phyloP scores from a whole-genome alignment of 2,888 invertebrate species.

The Leptothorax acervorum region DNA sequence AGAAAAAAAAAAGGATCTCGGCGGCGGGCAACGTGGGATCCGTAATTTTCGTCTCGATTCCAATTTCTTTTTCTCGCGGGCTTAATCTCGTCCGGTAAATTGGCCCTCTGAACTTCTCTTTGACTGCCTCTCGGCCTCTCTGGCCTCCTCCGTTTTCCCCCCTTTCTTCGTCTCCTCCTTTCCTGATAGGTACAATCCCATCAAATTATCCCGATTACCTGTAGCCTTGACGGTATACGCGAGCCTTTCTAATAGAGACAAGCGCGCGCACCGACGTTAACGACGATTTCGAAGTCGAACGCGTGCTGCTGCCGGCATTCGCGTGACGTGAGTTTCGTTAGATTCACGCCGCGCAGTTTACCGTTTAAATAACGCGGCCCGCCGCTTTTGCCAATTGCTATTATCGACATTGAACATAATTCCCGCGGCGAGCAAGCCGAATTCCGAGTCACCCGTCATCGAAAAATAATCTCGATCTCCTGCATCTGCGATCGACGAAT shows the following conservation, averaged over 20 bases:
- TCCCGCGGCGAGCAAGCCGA: not conserved
- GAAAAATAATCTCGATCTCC: not conserved
- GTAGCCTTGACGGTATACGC: constrained; percentile 76
- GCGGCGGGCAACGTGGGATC: constrained; percentile 67
- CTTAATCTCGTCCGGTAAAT: constrained; percentile 78
- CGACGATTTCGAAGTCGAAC: constrained; percentile 62
- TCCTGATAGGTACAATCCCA: constrained; percentile 77
- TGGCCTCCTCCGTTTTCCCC: constrained; percentile 50
- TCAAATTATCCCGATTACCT: constrained; percentile 80
- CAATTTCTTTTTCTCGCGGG: constrained; percentile 80
- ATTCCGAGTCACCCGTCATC: not conserved
- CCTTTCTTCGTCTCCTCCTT: constrained; percentile 37
- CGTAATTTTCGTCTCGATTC: constrained; percentile 80
- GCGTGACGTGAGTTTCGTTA: constrained; percentile 21
- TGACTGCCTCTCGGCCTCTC: constrained; percentile 49
- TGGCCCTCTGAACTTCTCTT: constrained; percentile 63
- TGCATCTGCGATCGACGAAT: not conserved
- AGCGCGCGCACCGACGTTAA: constrained; percentile 66
- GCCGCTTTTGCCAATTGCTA: not conserved
- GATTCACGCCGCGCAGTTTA: constrained; percentile 21
- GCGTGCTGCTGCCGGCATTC: constrained; percentile 55
- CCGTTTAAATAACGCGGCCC: constrained; percentile 14
- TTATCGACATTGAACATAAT: not conserved
- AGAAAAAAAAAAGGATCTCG: constrained; percentile 35
- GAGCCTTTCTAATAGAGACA: constrained; percentile 72